Base-by-base conservation (phyloP, 1,140 invertebrate species). In the Meteorus sp. region DNA sequence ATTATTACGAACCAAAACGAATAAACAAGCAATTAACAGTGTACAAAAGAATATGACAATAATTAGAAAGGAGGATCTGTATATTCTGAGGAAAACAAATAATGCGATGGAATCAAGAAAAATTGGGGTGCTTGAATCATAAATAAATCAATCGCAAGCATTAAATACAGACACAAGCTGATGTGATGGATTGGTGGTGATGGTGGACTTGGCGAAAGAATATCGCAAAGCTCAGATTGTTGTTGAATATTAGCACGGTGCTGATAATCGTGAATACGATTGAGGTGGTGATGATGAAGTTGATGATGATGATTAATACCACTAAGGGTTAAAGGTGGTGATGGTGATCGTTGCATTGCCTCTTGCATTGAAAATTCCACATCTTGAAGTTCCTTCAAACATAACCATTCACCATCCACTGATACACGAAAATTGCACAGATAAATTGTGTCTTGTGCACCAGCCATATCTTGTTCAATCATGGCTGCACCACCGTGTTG, bases 351-450 rank as follows among this genome's bases (percentile, higher is more conserved):
- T 70, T 83, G 83, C 75, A 85, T 82, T 0, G 86, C 87, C 60
- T 88, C 85, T 39, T 87, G 86, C 82, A 90, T 86, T 13, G 80
- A 78, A 59, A 88, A 87, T 73, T 95, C 92, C 64, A 95, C 90
- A 77, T 95, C 93, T 60, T 94, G 90, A 37, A 98, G 82, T 77
- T 97, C 94, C 73, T 94, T 93, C 20, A 98, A 79, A 76, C 95
- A 98, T n/a, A 98, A 83, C 95, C 95, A 98, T 76, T 98, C 95
- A 25, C 95, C 95, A 71, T 98, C 94, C 7, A 98, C 95, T 19
- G 94, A 96, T 0, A 98, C 95, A 23, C 95, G 89, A 78, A 97
- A 98, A 77, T 97, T 97, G 81, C 95, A 97, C 73, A 98, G 77
- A 79, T 98, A 98, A 74, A 98, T 96, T 11, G 94, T 98, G 77